These are phyloP conservation scores for Leptura quadrifasciata DNA, from an alignment of 2,888 invertebrate genomes.

Conservation along the genomic window DNA sequence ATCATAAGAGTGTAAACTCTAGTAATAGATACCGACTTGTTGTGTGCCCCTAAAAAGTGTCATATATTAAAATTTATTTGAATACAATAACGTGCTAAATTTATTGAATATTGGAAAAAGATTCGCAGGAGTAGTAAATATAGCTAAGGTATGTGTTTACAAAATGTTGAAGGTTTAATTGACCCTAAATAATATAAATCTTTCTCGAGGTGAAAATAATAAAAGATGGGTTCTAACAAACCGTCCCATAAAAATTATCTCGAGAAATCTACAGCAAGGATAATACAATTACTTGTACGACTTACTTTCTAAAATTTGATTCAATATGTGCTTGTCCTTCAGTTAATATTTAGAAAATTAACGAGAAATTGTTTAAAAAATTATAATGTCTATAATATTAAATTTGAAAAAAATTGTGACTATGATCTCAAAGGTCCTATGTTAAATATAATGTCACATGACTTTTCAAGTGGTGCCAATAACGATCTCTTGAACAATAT, in stretches of 20 bases:
- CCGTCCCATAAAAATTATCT: too few relatives aligned
- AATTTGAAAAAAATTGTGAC: conserved; percentile 15
- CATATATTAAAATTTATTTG: neutral
- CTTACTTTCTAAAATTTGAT: neutral
- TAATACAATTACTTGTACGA: neutral
- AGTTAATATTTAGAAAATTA: conserved; percentile 7
- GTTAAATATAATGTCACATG: conserved; percentile 58
- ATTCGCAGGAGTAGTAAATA: neutral
- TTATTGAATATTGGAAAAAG: too few relatives aligned
- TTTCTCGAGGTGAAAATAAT: too few relatives aligned
- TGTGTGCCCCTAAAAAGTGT: neutral
- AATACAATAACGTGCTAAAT: neutral
- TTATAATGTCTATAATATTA: neutral
- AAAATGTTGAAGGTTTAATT: neutral
- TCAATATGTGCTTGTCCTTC: neutral
- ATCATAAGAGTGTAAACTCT: too few relatives aligned
- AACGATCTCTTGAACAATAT: conserved; percentile 66
- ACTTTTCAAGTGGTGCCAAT: conserved; percentile 66
- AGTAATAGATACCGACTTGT: neutral
- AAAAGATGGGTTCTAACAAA: too few relatives aligned
- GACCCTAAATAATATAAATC: too few relatives aligned
- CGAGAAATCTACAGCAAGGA: neutral
- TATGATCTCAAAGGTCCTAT: conserved; percentile 41
- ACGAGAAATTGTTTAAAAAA: neutral
- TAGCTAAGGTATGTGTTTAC: neutral